phyloP scores from a whole-genome alignment of 2,113 vertebrate genomes.

The Trichechus manatus region DNA sequence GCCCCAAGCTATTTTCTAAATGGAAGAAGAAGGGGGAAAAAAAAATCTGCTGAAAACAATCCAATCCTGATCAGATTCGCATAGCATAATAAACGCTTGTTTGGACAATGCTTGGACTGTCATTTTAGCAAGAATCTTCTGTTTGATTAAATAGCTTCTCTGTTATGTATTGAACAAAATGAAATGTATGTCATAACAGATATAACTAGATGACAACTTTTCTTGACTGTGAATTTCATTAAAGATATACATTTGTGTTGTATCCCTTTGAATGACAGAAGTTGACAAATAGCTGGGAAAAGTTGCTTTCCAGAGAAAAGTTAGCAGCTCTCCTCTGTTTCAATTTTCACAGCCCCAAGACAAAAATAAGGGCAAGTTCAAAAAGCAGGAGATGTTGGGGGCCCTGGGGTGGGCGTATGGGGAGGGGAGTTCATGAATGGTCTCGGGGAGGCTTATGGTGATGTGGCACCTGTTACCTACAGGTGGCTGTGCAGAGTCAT shows the following conservation, averaged over 20 bases:
- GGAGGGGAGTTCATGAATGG: not conserved
- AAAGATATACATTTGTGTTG: constrained; percentile 87
- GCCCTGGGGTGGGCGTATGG: not conserved
- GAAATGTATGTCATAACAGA: constrained; percentile 90
- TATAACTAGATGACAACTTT: constrained; percentile 87
- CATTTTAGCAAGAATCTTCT: constrained; percentile 83
- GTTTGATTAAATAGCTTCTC: constrained; percentile 88
- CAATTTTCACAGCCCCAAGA: constrained; percentile 2
- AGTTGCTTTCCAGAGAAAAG: constrained; percentile 83
- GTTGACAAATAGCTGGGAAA: constrained; percentile 88
- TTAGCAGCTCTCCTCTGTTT: constrained; percentile 66
- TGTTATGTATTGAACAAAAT: constrained; percentile 88
- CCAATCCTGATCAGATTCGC: constrained; percentile 85
- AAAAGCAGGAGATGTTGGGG: not conserved
- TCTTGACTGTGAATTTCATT: constrained; percentile 89
- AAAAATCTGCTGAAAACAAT: constrained; percentile 84
- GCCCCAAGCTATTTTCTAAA: constrained; percentile 79
- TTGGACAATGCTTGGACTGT: constrained; percentile 88
- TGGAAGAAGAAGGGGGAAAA: constrained; percentile 35
- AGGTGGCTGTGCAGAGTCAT: not conserved
- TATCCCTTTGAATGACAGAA: constrained; percentile 87
- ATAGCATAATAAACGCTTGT: constrained; percentile 86
- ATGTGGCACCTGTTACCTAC: not conserved
- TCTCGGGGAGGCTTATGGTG: no score
- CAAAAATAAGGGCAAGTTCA: not conserved